phyloP scores from a whole-genome alignment of 2,113 vertebrate genomes.

The Peromyscus californicus region DNA sequence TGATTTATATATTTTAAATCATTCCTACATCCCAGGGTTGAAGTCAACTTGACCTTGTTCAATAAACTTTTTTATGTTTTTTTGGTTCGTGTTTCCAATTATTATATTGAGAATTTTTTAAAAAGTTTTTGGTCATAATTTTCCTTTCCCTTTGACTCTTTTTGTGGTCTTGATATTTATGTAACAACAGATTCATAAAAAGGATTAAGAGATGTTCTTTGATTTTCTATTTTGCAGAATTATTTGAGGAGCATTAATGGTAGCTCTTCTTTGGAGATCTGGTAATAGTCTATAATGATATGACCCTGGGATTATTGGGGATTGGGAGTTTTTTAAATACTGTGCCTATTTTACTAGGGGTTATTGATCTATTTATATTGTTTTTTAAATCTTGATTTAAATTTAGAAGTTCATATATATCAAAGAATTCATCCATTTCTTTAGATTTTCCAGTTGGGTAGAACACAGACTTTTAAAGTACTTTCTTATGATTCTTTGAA shows the following conservation, averaged over 20 bases:
- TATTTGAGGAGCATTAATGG: too few relatives aligned
- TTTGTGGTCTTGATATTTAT: neutral
- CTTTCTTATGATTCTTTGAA: neutral
- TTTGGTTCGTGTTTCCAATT: neutral
- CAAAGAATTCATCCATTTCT: too few relatives aligned
- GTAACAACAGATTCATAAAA: neutral
- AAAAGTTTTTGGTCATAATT: neutral
- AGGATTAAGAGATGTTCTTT: neutral
- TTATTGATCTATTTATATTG: neutral
- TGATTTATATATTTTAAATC: too few relatives aligned
- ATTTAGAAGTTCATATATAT: too few relatives aligned
- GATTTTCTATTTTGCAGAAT: neutral
- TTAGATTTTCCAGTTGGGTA: neutral
- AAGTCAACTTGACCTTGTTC: neutral
- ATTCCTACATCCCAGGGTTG: too few relatives aligned
- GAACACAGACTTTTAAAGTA: neutral
- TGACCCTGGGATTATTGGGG: neutral
- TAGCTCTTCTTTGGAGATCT: too few relatives aligned
- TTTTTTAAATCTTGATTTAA: neutral
- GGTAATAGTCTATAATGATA: neutral
- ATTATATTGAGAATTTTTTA: neutral
- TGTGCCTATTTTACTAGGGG: neutral
- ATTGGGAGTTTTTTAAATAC: neutral
- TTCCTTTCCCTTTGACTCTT: neutral
- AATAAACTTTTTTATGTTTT: neutral